Evolutionary conservation across 2,888 invertebrate species (phyloP), one percentile per base, ranked within the genome.

Genomic region (Drymonia ruficornis): DNA sequence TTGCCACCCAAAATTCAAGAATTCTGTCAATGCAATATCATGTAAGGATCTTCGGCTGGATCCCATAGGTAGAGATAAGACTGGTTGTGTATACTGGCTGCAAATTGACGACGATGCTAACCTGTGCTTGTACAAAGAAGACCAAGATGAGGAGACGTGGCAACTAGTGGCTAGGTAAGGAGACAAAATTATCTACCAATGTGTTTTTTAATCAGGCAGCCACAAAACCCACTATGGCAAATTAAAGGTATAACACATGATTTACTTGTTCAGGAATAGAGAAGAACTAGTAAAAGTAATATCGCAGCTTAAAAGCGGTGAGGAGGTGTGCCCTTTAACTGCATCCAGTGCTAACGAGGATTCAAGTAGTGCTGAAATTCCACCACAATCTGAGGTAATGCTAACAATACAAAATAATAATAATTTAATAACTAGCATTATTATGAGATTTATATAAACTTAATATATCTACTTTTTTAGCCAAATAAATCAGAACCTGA

Each of bases 61-160:
- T 73, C 99, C 99, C 0, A 93, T 99, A 56, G 99, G 99, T 2
- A 94, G 96, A 66, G 99, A 99, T 90, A 96, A 96, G 63, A 94
- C 95, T 76, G 99, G 99, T 0, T 95, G 97, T 82, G 94, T 96
- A 7, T 99, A 99, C 86, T 99, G 99, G 99, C 95, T 96, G 74
- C 97, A 99, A 75, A 94, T 96, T 54, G 98, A 99, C 84, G 95
- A 96, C 62, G 96, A 97, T 57, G 96, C 97, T 73, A 98, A 98
- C 86, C 93, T 99, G 61, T 94, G 98, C 63, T 95, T 99, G 47
- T 99, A 98, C 86, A 96, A 97, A 78, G 99, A 99, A 87, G 98
- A 99, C 80, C 95, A 97, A 66, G 99, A 99, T 86, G 99, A 99
- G 81, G 98, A 99, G 83, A 97, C 97, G 13, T 99, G 98, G 98